Conservation (phyloP, 53 echinoderm and acorn worm species). For the Echinometra lucunter region DNA sequence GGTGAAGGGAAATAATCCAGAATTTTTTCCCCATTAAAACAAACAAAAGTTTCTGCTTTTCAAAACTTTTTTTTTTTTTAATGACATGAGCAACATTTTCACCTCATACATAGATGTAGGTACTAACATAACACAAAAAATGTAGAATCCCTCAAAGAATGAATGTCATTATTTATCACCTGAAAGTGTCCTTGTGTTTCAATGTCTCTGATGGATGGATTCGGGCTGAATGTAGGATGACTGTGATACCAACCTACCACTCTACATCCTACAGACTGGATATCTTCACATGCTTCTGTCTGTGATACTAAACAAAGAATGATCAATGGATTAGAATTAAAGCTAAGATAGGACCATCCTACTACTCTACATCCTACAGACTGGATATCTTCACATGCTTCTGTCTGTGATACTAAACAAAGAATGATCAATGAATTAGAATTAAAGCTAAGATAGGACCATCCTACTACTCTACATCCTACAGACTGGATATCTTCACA, state of each 20-base stretch:
- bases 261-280: constrained; percentile 77
- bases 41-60: no score
- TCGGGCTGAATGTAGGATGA: constrained; percentile 95
- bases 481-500: constrained; percentile 80
- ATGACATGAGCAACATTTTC: no score
- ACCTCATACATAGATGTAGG: no score
- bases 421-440: constrained; percentile 83
- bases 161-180: constrained; percentile 54
- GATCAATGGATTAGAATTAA: background rate
- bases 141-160: background rate
- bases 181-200: constrained; percentile 95
- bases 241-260: constrained; percentile 99
- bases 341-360: background rate
- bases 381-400: constrained; percentile 86
- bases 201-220: constrained; percentile 96
- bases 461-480: constrained; percentile 86
- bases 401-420: constrained; percentile 84
- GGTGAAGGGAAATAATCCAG: no score
- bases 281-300: constrained; percentile 92
- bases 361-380: constrained; percentile 81
- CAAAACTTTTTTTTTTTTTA: no score
- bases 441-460: constrained; percentile 92
- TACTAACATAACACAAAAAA: background rate
- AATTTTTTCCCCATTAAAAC: no score
- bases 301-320: constrained; percentile 83